These are phyloP conservation scores for Halcyon leucocephala DNA, from an alignment of 2,797 vertebrate genomes.

Conservation along the genomic window DNA sequence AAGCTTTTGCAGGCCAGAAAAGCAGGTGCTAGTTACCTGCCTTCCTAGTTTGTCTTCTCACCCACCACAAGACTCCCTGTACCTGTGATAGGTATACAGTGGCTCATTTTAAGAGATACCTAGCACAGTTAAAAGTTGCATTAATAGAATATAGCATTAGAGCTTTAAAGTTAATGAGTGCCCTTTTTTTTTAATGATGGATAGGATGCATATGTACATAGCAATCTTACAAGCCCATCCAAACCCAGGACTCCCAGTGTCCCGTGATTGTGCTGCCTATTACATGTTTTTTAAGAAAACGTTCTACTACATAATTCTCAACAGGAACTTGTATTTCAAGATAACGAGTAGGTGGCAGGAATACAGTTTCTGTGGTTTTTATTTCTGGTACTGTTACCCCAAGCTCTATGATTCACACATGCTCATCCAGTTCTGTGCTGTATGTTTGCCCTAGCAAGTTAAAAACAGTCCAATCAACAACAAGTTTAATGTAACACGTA, in stretches of 20 bases:
- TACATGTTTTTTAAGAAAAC: background rate
- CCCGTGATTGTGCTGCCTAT: background rate
- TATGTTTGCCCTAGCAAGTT: background rate
- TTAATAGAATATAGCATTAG: background rate
- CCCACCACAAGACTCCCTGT: background rate
- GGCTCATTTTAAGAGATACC: background rate
- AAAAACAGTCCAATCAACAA: background rate
- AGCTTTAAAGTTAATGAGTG: background rate
- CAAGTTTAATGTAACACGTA: background rate
- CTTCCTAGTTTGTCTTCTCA: background rate
- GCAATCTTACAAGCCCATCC: background rate
- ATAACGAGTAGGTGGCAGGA: background rate
- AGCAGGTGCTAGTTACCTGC: background rate
- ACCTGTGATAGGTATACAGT: background rate
- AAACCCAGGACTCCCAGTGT: background rate
- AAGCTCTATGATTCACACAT: background rate
- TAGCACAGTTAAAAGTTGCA: background rate
- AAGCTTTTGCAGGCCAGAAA: background rate
- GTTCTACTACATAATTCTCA: background rate
- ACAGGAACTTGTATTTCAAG: background rate
- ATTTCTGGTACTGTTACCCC: background rate
- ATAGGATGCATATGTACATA: background rate
- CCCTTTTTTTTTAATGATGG: background rate
- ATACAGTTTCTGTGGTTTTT: background rate
- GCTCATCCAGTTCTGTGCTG: background rate